These are phyloP conservation scores for Virgularia gustaviana DNA, from an alignment of 92 coral and sea anemone species.

Conservation along the genomic window DNA sequence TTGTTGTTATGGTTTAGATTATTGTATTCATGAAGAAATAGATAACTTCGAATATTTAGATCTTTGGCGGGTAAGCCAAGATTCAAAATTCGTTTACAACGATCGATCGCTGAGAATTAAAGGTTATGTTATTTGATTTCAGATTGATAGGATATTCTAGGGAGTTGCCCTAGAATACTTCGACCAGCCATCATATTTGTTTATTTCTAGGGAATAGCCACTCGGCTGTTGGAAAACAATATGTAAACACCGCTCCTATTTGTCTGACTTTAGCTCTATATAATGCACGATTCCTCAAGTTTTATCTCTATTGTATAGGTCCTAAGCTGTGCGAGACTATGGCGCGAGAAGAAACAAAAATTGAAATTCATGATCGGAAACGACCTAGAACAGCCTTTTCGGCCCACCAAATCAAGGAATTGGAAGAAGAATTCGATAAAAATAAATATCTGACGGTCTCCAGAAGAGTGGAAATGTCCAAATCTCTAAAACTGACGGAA, in stretches of 20 bases:
- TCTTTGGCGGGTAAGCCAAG: no score
- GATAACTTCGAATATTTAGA: no score
- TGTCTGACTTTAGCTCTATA: background rate
- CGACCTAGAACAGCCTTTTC: conserved; percentile 96
- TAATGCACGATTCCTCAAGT: background rate
- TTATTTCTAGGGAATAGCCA: no score
- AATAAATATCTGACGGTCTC: conserved; percentile 91
- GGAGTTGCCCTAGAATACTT: no score
- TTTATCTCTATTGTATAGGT: background rate
- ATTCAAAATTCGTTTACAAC: no score
- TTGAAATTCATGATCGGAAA: conserved; percentile 42
- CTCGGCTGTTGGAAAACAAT: no score
- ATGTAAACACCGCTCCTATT: no score
- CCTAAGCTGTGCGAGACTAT: background rate
- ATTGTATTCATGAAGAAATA: background rate
- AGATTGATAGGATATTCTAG: no score
- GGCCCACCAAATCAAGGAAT: conserved; percentile 86
- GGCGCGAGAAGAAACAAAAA: conserved; percentile 12
- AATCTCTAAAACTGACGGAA: conserved; percentile 76
- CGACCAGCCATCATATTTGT: no score
- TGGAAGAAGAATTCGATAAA: conserved; percentile 83
- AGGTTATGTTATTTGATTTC: no score
- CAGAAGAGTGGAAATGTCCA: conserved; percentile 90
- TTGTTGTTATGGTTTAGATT: no score
- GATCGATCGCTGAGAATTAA: no score